Base-by-base conservation (phyloP, 2,113 vertebrate genomes). In the Zosterops hypoxanthus region DNA sequence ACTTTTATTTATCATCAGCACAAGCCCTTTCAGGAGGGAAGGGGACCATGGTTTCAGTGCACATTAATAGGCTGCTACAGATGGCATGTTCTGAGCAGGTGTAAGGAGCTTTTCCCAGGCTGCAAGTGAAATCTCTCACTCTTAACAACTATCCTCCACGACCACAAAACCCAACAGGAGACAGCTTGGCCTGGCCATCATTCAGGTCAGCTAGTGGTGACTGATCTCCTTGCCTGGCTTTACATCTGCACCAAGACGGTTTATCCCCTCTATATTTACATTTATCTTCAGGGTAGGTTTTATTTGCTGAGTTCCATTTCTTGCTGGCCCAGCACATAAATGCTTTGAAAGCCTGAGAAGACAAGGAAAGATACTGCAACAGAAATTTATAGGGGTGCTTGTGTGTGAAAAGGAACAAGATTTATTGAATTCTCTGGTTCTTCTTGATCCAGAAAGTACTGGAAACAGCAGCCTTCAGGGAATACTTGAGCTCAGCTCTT, bases 21-120 rank as follows among this genome's bases (percentile, higher is more conserved):
- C 86, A 88, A 97, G 47, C 91, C 50, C 50, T 39, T 89, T 77
- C 33, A 73, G 87, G 89, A 90, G 65, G 84, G 75, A 81, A 3
- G 4, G n/a, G 31, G 55, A 70, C 61, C 34, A 6, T 75, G 2
- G 0, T 88, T 90, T 84, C n/a, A 26, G 66, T 41, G 64, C 55
- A 56, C 1, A 1, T 53, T 57, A 69, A 66, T 31, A 76, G 55
- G 18, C n/a, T 85, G 52, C 39, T 82, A 12, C 80, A 95, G 77
- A 56, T 87, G 87, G 73, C 10, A 2, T 49, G 41, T 72, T 70
- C 87, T 72, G 49, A 66, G 64, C 55, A 53, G 29, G 50, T 41
- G 7, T 94, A 89, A 94, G 81, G 60, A 93, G 93, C 92, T 96
- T 93, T 96, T 59, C 50, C 50, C 34, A 29, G 33, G 7, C 70